These are phyloP conservation scores for Pyrrhosoma nymphula DNA, from an alignment of 2,888 invertebrate species.

Conservation along the genomic window DNA sequence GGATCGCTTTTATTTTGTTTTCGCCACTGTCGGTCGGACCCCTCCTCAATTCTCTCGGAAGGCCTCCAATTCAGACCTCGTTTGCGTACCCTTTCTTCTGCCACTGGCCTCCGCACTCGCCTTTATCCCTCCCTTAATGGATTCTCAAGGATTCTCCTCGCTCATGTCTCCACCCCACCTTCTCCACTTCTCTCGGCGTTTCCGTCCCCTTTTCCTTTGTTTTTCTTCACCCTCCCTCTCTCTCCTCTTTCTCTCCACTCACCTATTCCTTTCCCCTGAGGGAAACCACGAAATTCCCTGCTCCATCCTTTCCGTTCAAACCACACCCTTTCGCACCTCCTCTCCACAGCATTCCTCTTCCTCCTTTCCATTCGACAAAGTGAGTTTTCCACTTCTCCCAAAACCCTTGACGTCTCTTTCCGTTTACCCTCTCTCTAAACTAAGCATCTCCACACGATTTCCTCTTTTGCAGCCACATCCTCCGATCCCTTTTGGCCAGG, in stretches of 20 bases:
- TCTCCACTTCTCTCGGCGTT: background rate
- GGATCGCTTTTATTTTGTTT: background rate
- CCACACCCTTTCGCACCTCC: background rate
- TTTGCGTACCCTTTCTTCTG: slow-evolving; percentile 20
- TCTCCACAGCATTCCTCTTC: background rate
- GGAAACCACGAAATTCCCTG: background rate
- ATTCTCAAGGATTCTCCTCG: background rate
- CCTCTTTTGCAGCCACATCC: background rate
- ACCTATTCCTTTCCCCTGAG: background rate
- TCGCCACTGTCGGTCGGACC: background rate
- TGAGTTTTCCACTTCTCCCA: background rate
- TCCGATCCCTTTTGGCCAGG: background rate
- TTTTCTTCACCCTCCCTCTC: background rate
- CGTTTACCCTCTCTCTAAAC: no score
- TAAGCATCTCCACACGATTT: background rate
- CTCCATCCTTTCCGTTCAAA: background rate
- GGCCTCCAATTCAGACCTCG: background rate
- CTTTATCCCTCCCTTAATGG: background rate
- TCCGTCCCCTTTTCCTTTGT: background rate
- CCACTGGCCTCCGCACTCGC: background rate
- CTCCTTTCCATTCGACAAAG: background rate
- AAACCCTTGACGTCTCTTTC: background rate
- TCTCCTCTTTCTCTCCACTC: background rate
- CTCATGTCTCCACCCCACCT: background rate
- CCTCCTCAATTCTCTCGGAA: background rate